Evolutionary conservation across 2,797 vertebrate genomes (phyloP).

Genomic region (Bryconaethiops microstoma): DNA sequence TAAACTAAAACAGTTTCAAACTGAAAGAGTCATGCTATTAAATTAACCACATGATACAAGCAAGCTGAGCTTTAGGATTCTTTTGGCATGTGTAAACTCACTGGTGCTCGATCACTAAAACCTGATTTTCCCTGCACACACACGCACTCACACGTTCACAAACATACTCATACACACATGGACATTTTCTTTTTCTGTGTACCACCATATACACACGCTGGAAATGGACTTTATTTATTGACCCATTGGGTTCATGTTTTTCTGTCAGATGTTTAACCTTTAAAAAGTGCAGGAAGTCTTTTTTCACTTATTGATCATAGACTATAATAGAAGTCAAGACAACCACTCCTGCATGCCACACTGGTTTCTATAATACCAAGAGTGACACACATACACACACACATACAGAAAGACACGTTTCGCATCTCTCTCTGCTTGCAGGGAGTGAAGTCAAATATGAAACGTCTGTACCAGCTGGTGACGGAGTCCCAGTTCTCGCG

Average conservation of each 20-base stretch:
- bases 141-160: conserved; percentile 2
- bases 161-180: conserved; percentile 5
- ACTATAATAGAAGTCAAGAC: conserved; percentile 4
- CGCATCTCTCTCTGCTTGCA: conserved; percentile 54
- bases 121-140: not conserved
- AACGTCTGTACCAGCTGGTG: conserved; percentile 85
- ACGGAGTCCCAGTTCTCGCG: conserved; percentile 81
- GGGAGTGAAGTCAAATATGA: conserved; percentile 92
- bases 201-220: not conserved
- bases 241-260: conserved; percentile 21
- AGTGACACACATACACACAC: not conserved
- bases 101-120: not conserved
- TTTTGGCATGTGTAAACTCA: not conserved
- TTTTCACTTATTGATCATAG: conserved; percentile 40
- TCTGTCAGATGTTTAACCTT: conserved; percentile 26
- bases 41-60: not conserved
- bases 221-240: conserved; percentile 27
- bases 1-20: not conserved
- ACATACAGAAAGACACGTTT: conserved; percentile 10
- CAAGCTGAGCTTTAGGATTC: not conserved
- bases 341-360: conserved; percentile 5
- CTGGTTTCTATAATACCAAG: conserved; percentile 26
- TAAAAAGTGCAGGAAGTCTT: conserved; percentile 15
- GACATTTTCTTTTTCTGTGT: not conserved
- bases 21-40: not conserved